Conservation (phyloP, 2,888 invertebrate species). For the Eledone cirrhosa region DNA sequence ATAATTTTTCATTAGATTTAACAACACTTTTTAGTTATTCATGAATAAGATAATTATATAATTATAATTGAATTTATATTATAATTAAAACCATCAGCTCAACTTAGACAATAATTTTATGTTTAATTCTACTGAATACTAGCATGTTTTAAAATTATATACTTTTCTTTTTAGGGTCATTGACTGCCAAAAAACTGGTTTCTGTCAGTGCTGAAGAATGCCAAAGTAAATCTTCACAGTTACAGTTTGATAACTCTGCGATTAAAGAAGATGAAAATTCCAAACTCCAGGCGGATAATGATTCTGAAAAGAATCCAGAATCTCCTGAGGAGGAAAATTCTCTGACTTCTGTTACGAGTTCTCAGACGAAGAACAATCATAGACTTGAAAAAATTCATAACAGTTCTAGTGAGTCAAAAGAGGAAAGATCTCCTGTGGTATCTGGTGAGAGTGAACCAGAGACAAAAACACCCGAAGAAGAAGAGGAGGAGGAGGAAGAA, state of each 20-base stretch:
- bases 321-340: not conserved
- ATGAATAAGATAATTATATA: no score
- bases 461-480: not conserved
- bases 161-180: slow-evolving; percentile 16
- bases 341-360: not conserved
- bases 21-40: no score
- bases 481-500: slow-evolving; percentile 14
- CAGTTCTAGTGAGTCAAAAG: not conserved
- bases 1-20: no score
- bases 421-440: not conserved
- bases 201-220: not conserved
- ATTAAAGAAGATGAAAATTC: slow-evolving; percentile 22
- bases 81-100: no score
- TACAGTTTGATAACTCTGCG: not conserved
- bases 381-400: not conserved
- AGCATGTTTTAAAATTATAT: not conserved
- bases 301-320: not conserved
- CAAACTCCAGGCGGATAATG: slow-evolving; percentile 1
- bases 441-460: not conserved
- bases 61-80: no score
- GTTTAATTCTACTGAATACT: no score
- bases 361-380: not conserved
- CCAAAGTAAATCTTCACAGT: not conserved
- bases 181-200: slow-evolving; percentile 27
- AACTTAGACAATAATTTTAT: no score